A percentile compares a stretch with the other conserved stretches of the same genome.
Evolutionary conservation across 2,888 invertebrate genomes (phyloP).

Genomic region (Troilus luridus): DNA sequence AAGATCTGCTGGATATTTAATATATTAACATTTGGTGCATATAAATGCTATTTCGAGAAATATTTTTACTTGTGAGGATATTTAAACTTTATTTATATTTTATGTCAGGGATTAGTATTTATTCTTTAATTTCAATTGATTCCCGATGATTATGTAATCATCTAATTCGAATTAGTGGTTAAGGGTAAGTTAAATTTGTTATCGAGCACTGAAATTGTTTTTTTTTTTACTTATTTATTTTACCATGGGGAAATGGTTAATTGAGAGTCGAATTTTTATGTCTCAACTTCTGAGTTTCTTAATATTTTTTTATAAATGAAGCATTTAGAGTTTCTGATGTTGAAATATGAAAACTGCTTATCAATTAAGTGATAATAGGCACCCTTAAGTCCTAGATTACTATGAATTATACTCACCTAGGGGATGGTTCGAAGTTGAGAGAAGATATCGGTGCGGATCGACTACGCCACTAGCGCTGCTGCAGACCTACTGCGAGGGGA

Average conservation of each 20-base stretch:
- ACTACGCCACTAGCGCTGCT: slow-evolving; percentile 41
- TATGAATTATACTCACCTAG: slow-evolving; percentile 20
- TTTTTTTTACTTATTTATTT: not conserved
- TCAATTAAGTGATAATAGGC: not conserved
- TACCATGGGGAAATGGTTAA: not conserved
- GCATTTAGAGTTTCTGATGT: not conserved
- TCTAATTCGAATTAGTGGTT: not conserved
- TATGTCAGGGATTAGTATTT: not conserved
- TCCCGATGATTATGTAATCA: not conserved
- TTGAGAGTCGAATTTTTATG: not conserved
- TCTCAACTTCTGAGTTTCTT: not conserved
- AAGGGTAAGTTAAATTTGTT: not conserved
- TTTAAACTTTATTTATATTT: not conserved
- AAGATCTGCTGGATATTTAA: not conserved
- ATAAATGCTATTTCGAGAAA: no score
- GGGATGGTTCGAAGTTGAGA: slow-evolving; percentile 4
- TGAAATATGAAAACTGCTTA: not conserved
- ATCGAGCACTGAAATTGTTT: not conserved
- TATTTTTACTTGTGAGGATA: not conserved
- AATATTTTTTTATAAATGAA: not conserved
- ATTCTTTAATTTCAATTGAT: not conserved
- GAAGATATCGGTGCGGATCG: not conserved
- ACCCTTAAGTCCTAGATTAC: not conserved
- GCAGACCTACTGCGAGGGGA: slow-evolving; percentile 21
- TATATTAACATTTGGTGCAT: not conserved